Base-by-base conservation (phyloP, 1,140 invertebrate genomes). In the Conopomorpha cramerella region DNA sequence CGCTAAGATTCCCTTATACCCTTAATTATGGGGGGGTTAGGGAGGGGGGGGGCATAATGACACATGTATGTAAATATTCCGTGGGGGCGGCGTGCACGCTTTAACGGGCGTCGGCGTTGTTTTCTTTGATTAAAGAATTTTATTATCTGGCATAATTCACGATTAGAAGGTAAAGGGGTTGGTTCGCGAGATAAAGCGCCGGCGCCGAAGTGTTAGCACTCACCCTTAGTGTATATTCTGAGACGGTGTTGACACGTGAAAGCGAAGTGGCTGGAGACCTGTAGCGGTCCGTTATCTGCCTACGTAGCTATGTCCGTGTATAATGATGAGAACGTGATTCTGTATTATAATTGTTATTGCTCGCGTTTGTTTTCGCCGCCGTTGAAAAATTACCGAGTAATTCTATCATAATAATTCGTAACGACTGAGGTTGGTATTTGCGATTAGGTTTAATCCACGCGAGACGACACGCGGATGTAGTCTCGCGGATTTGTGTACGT, bases 121-220 rank as follows among this genome's bases (percentile, higher is more conserved):
- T 76, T 76, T 76, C 71, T 76, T 76, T 76, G 71, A 76, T 76
- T 76, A 76, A 76, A 76, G 71, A 76, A 76, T 76, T 76, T 76
- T 76, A 76, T 72, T 71, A 71, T 65, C 36, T 57, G 36, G 44
- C 65, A 74, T 74, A 76, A 72, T 68, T 76, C 67, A 72, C 71
- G 71, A 76, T 76, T 76, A 76, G 67, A 70, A 63, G 58, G 52
- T 51, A 61, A 68, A 66, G 68, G n/a, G 68, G 65, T 70, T 64
- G 42, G 36, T n/a, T n/a, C 40, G 49, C 39, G 49, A 72, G 70
- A 76, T 76, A 74, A 73, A 74, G 53, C 54, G 54, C 45, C 40
- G 45, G 49, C n/a, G n/a, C n/a, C n/a, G n/a, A n/a, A n/a, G n/a
- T n/a, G n/a, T n/a, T n/a, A n/a, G n/a, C n/a, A n/a, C n/a, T n/a